These are phyloP conservation scores for Sinocyclocheilus anophthalmus DNA, from an alignment of 2,113 vertebrate genomes.

Conservation along the genomic window DNA sequence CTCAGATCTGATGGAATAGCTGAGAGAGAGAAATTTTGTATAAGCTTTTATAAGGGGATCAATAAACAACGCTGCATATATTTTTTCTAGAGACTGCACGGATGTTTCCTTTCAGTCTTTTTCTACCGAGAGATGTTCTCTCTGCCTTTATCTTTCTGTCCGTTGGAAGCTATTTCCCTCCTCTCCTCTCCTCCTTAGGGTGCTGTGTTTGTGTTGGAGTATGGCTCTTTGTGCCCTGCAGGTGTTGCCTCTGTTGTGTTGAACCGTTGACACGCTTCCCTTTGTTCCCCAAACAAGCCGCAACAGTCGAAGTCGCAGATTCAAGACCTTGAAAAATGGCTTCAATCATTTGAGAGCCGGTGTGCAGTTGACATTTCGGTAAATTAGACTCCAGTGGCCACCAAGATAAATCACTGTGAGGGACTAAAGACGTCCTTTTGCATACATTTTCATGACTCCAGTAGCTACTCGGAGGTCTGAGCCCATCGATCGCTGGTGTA, in stretches of 20 bases:
- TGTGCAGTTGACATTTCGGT: conserved; percentile 41
- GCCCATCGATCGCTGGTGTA: not conserved
- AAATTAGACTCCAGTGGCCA: conserved; percentile 40
- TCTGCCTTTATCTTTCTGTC: conserved; percentile 4
- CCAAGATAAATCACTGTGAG: conserved; percentile 34
- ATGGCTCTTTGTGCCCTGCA: conserved; percentile 1
- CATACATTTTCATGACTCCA: conserved; percentile 4
- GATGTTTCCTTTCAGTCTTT: not conserved
- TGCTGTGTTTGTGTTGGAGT: conserved; percentile 23
- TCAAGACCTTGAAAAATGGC: conserved; percentile 49
- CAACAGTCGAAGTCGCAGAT: conserved; percentile 16
- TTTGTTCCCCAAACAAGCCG: conserved; percentile 27
- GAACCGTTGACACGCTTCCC: not conserved
- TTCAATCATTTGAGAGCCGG: conserved; percentile 42
- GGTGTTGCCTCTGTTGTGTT: conserved; percentile 30
- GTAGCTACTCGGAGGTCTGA: not conserved
- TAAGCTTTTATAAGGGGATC: conserved; percentile 8
- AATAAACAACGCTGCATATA: not conserved
- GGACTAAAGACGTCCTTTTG: conserved; percentile 18
- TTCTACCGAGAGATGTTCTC: not conserved
- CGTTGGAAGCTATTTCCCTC: conserved; percentile 7
- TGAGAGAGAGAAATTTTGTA: not conserved
- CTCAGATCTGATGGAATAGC: not conserved
- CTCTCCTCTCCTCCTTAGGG: conserved; percentile 7
- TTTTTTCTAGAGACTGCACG: not conserved